Evolutionary conservation across 2,797 vertebrate species (phyloP).

Genomic region (Liparis tanakae): DNA sequence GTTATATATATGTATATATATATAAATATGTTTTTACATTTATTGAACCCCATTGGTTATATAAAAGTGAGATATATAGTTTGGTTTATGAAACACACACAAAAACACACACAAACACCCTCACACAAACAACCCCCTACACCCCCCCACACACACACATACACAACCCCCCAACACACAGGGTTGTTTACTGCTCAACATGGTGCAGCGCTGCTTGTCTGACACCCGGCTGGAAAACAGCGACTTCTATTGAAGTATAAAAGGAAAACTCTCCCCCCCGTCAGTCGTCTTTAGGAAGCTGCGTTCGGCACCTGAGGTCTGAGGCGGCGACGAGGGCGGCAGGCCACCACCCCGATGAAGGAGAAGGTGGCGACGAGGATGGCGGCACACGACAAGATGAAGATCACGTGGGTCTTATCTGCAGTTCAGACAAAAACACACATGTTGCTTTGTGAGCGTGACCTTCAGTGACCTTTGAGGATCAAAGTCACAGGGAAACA

Average conservation of each 20-base stretch:
- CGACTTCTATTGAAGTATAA: not conserved
- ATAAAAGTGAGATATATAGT: too few relatives aligned
- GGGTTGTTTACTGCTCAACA: not conserved
- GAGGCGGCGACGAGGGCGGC: slow-evolving; percentile 73
- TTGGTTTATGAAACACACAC: too few relatives aligned
- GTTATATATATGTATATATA: too few relatives aligned
- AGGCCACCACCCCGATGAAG: slow-evolving; percentile 83
- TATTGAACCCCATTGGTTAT: too few relatives aligned
- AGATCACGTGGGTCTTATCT: slow-evolving; percentile 82
- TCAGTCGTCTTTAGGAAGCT: not conserved
- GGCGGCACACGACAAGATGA: slow-evolving; percentile 84
- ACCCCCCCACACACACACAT: too few relatives aligned
- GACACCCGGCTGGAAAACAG: not conserved
- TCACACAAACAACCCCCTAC: too few relatives aligned
- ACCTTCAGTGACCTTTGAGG: not conserved
- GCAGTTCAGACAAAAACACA: slow-evolving; percentile 30
- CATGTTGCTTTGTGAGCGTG: not conserved
- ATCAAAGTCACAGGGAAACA: not conserved
- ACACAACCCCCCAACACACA: not conserved
- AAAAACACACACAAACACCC: too few relatives aligned
- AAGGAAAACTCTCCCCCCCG: not conserved
- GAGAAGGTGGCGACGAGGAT: slow-evolving; percentile 82
- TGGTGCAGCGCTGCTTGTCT: not conserved
- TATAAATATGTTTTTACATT: too few relatives aligned
- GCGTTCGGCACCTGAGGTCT: slow-evolving; percentile 79